Base-by-base conservation (phyloP, 1,140 invertebrate genomes). In the Planococcus citri region DNA sequence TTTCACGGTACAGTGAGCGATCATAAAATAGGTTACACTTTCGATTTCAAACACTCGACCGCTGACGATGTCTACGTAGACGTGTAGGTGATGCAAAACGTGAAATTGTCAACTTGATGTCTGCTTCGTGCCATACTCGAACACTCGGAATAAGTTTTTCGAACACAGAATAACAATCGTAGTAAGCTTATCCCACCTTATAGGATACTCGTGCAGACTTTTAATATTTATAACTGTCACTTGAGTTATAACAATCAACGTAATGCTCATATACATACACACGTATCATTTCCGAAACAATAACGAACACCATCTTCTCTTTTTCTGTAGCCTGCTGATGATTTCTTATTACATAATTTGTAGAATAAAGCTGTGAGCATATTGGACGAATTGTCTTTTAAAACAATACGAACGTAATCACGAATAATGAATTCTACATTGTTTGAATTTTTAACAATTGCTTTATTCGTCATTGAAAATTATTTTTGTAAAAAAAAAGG, bases 381-480 rank as follows among this genome's bases (percentile, higher is more conserved):
- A 51, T 51, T 51, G 41, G n/a, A 51, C 41, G 41, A 51, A 51
- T 51, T 51, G 41, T 51, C 3, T 51, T 51, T n/a, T 9, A 51
- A 51, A n/a, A 51, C 41, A 51, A 51, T 51, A 20, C 10, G 17
- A 51, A 51, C 41, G 41, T 20, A 51, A 51, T 51, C 41, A 51
- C 41, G 41, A 51, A 51, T 51, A 51, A 51, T 51, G 41, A 51
- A 51, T 51, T 51, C 41, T 9, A 51, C 41, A 51, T 51, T 51
- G 41, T 51, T 51, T 51, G n/a, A 9, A 51, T 9, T 51, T 51
- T 51, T 51, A 51, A 51, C 41, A 51, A 51, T 51, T 20, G n/a
- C 10, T 20, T n/a, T n/a, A n/a, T n/a, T n/a, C n/a, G n/a, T n/a
- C 41, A n/a, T 51, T 51, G 12, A 51, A 51, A 20, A 51, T 20